Evolutionary conservation across 2,888 invertebrate genomes (phyloP).

Genomic region (Andrena chrysosceles): DNA sequence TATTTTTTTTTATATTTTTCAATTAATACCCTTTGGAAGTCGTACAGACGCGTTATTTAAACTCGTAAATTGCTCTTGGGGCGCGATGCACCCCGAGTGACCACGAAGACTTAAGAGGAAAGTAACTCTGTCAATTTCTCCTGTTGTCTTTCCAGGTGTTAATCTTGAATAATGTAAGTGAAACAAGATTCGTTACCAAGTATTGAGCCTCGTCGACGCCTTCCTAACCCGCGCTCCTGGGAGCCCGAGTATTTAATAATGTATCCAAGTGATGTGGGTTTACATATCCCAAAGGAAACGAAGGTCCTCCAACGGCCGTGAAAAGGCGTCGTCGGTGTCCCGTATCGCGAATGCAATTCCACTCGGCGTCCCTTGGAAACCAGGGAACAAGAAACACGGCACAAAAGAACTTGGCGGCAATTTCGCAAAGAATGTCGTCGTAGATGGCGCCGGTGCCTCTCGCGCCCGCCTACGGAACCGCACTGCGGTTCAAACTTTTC

Average conservation of each 20-base stretch:
- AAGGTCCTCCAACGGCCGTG: slow-evolving; percentile 59
- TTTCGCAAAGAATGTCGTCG: slow-evolving; percentile 37
- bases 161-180: too few species aligned
- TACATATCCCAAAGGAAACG: slow-evolving; percentile 48
- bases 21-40: too few species aligned
- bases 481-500: slow-evolving; percentile 49
- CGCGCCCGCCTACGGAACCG: slow-evolving; percentile 19
- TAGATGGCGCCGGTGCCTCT: not conserved
- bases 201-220: not conserved
- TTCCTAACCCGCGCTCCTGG: not conserved
- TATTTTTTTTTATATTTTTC: too few species aligned
- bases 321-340: slow-evolving; percentile 64
- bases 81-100: too few species aligned
- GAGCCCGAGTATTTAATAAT: slow-evolving; percentile 64
- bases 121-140: not conserved
- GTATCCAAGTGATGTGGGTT: slow-evolving; percentile 47
- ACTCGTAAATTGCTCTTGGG: too few species aligned
- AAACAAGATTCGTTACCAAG: not conserved
- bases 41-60: too few species aligned
- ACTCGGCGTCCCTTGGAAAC: slow-evolving; percentile 15
- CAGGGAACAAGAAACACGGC: slow-evolving; percentile 34
- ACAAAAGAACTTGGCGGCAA: slow-evolving; percentile 16
- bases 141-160: not conserved
- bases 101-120: too few species aligned
- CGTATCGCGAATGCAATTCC: slow-evolving; percentile 56